Conservation (phyloP, 2,888 invertebrate species). For the Lasioglossum malachurum region DNA sequence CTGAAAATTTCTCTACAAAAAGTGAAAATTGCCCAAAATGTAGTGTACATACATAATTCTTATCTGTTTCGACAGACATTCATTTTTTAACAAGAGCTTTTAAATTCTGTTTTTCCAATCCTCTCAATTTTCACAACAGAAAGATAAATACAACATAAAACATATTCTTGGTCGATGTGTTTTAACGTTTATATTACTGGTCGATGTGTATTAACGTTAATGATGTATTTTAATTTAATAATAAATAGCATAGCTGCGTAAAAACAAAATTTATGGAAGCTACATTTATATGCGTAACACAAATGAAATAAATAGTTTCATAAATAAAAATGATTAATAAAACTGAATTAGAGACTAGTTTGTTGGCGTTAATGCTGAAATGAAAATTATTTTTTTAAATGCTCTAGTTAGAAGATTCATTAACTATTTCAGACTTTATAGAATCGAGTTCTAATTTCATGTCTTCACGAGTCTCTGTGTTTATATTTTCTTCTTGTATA, state of each 20-base stretch:
- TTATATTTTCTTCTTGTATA: conserved; percentile 25
- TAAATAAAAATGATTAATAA: conserved; percentile 14
- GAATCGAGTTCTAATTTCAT: background rate
- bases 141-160: background rate
- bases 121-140: background rate
- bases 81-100: background rate
- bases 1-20: too few relatives aligned
- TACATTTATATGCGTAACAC: background rate
- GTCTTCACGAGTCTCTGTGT: background rate
- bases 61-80: background rate
- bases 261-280: background rate
- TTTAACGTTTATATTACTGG: background rate
- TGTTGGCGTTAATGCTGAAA: background rate
- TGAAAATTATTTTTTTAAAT: background rate
- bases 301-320: background rate
- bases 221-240: background rate
- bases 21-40: background rate
- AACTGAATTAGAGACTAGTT: conserved; percentile 10
- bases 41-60: background rate
- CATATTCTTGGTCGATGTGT: background rate
- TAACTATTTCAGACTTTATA: background rate
- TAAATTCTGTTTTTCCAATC: background rate
- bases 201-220: background rate
- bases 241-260: background rate
- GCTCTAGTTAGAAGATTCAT: background rate